Evolutionary conservation across 2,888 invertebrate genomes (phyloP), one percentile per base, ranked within the genome.

Genomic region (Cantharis flavilabris): DNA sequence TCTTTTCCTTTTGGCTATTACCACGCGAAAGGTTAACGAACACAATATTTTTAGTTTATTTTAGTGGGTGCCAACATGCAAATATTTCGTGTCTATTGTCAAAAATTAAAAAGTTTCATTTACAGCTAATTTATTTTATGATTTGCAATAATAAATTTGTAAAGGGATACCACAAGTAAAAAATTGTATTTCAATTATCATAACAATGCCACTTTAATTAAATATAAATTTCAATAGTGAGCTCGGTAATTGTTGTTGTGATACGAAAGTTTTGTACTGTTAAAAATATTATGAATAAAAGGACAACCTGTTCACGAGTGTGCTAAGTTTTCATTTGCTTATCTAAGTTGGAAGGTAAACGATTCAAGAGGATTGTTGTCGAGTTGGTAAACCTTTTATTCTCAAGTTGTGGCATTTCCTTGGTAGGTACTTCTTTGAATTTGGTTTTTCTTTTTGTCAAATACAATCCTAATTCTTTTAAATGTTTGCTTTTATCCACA

Each of bases 231-330:
- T n/a, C 49, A n/a, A 49, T 49, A n/a, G 49, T 49, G 49, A 49
- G 49, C 49, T n/a, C n/a, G 49, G 49, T 49, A 49, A 49, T 49
- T 49, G 49, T 49, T 49, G 49, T 49, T 49, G 49, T 49, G 49
- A 49, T 49, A 49, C 49, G 49, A 49, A 49, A n/a, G 49, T n/a
- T 49, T 49, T 49, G n/a, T 49, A 49, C 49, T 49, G n/a, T 49
- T n/a, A 49, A 49, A 49, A 20, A 67, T 26, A 67, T 67, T 67
- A 67, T 67, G 65, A 67, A 67, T 67, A 26, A 26, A 65, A 67
- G n/a, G 49, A 67, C 65, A 67, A 67, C 65, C 65, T 67, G 65
- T 67, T 67, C 65, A n/a, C 20, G 65, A 67, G 26, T 67, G 23
- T 67, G n/a, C 65, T 67, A 67, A 67, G 65, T 23, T 67, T 67